Percentiles rank a stretch among this genome's conserved stretches.
phyloP scores from a whole-genome alignment of 1,140 invertebrate genomes.

The Aphaenogaster ashmeadi region DNA sequence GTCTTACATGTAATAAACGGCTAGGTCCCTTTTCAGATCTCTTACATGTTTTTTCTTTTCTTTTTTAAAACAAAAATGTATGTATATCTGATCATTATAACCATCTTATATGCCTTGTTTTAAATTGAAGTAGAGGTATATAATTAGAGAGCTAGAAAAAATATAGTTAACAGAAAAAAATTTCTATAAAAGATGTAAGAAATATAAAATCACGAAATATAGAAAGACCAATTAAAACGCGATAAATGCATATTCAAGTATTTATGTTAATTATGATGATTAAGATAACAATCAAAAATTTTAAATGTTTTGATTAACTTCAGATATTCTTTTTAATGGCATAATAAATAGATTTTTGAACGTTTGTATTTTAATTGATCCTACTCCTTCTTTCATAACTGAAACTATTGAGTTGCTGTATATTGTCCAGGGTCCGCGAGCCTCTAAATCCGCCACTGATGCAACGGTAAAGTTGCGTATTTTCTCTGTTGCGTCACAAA shows the following conservation, averaged over 20 bases:
- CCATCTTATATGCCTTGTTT: too few species aligned
- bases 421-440: neutral
- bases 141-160: too few species aligned
- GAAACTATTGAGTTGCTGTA: neutral
- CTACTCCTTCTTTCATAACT: neutral
- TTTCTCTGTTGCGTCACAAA: neutral
- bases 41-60: neutral
- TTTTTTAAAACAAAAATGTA: neutral
- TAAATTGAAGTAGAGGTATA: too few species aligned
- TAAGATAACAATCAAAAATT: neutral
- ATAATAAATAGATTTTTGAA: neutral
- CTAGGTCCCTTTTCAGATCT: neutral
- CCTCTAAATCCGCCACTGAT: slow-evolving; percentile 6
- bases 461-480: neutral
- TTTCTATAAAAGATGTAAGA: neutral
- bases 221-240: neutral
- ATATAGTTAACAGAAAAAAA: neutral
- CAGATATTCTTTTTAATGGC: neutral
- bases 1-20: neutral
- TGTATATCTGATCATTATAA: too few species aligned
- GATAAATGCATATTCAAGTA: neutral
- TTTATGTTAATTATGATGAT: neutral
- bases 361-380: neutral
- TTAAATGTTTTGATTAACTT: neutral
- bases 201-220: neutral